A percentile compares a stretch with the other conserved stretches of the same genome.
Evolutionary conservation across 2,113 vertebrate genomes (phyloP).

Genomic region (Suricata suricatta): DNA sequence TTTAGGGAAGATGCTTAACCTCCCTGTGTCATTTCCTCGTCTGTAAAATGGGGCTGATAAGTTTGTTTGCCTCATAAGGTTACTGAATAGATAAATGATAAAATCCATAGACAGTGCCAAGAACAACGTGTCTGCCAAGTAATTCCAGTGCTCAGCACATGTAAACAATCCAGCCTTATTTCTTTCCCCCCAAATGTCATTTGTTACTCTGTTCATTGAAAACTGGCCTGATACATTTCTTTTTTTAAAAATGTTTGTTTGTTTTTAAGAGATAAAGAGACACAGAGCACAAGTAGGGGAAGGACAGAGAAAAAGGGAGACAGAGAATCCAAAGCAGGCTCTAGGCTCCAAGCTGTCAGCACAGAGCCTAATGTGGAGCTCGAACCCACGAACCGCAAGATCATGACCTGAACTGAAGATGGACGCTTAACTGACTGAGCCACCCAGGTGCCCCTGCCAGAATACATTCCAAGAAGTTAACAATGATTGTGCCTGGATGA

Average conservation of each 20-base stretch:
- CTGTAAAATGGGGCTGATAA: neutral
- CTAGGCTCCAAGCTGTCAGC: too few relatives aligned
- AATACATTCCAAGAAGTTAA: neutral
- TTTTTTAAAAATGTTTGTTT: too few relatives aligned
- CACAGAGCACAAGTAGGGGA: too few relatives aligned
- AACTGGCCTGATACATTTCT: neutral
- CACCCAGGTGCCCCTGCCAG: too few relatives aligned
- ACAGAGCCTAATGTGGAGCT: too few relatives aligned
- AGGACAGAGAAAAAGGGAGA: too few relatives aligned
- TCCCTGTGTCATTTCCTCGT: neutral
- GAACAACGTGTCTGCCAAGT: neutral
- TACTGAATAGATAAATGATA: neutral
- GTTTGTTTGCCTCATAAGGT: neutral
- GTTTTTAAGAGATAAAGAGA: too few relatives aligned
- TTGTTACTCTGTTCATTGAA: constrained; percentile 11
- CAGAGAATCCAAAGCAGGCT: too few relatives aligned
- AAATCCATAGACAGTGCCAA: neutral
- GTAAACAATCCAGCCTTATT: neutral
- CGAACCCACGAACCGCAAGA: too few relatives aligned
- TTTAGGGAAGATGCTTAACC: neutral
- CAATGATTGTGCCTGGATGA: neutral
- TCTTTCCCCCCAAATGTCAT: neutral
- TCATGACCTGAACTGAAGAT: too few relatives aligned
- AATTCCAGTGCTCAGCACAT: neutral
- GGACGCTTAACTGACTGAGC: too few relatives aligned